phyloP scores from a whole-genome alignment of 2,113 vertebrate species.

The Naja naja region DNA sequence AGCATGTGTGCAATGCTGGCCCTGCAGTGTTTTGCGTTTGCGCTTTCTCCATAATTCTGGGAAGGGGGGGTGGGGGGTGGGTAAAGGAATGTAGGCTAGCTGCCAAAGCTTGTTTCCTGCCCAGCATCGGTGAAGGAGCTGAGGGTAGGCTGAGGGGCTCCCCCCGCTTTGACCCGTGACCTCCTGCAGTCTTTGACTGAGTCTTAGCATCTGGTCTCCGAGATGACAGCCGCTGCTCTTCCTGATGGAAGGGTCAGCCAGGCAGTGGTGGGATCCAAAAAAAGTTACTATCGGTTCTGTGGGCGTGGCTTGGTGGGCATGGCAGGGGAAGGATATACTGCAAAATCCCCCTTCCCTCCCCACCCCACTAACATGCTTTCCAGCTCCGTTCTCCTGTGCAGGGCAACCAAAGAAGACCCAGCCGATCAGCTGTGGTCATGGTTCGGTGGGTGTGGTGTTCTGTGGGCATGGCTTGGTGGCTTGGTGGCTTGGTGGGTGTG shows the following conservation, averaged over 20 bases:
- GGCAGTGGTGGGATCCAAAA: no score
- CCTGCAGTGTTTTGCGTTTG: neutral
- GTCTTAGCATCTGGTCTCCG: neutral
- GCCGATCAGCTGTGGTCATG: no score
- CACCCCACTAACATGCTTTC: no score
- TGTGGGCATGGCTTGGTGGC: no score
- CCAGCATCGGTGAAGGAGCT: neutral
- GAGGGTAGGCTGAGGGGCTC: neutral
- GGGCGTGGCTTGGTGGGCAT: no score
- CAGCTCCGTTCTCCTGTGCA: no score
- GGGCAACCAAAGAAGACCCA: no score
- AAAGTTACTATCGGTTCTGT: no score
- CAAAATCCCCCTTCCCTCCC: no score
- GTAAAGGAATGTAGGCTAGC: neutral
- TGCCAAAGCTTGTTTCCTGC: neutral
- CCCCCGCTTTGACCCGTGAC: neutral
- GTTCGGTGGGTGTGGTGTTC: no score
- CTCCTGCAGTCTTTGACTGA: neutral
- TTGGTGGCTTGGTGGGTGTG: no score
- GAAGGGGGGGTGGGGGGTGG: fast-evolving
- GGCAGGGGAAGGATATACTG: no score
- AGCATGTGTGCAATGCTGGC: neutral
- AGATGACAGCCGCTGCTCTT: neutral
- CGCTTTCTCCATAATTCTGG: neutral
- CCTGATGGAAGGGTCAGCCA: neutral